Conservation (phyloP, 2,113 vertebrate species). For the Falcunculus frontatus region DNA sequence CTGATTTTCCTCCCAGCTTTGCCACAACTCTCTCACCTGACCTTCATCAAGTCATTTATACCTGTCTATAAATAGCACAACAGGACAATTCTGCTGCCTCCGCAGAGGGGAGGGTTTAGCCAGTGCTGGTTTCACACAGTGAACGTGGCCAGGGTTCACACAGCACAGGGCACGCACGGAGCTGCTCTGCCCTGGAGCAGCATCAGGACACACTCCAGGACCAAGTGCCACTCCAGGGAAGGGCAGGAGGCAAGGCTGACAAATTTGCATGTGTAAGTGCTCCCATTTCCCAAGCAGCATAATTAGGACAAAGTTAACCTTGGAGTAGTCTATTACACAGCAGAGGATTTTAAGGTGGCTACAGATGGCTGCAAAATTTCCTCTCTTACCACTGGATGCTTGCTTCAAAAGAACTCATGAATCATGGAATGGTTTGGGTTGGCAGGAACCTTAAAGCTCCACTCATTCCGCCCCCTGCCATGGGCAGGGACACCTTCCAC, state of each 20-base stretch:
- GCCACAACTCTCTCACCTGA: not conserved
- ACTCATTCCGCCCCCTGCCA: rapidly evolving
- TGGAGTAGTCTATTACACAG: not conserved
- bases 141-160: rapidly evolving
- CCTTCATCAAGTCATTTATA: not conserved
- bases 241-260: not conserved
- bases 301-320: not conserved
- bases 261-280: rapidly evolving
- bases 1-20: not conserved
- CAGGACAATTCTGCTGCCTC: not conserved
- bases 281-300: not conserved
- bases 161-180: not conserved
- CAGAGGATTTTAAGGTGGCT: rapidly evolving
- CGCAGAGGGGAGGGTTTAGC: not conserved
- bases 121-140: not conserved
- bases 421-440: not conserved
- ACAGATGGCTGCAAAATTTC: not conserved
- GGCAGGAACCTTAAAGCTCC: rapidly evolving
- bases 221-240: not conserved
- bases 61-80: not conserved
- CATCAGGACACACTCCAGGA: rapidly evolving
- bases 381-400: not conserved
- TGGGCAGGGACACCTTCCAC: not conserved
- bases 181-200: not conserved
- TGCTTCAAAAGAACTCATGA: rapidly evolving